Base-by-base conservation (phyloP, 2,797 vertebrate genomes). In the Acanthornis magna region DNA sequence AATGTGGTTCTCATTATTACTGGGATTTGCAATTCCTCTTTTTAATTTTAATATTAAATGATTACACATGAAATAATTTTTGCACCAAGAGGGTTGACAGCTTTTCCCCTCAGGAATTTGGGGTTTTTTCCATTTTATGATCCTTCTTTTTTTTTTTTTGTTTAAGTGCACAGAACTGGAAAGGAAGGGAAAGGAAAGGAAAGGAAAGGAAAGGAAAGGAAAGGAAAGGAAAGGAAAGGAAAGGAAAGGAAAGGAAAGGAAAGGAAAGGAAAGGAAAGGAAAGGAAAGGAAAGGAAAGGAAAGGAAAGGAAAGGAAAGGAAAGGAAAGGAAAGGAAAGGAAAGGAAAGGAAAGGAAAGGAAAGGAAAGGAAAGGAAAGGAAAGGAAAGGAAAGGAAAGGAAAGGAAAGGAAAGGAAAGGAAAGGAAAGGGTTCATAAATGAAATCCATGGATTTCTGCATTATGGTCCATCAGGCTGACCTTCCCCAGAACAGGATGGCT, bases 1-100 rank as follows among this genome's bases (percentile, higher is more conserved):
- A 61, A 65, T 83, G 30, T 83, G 75, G 72, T 88, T 96, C 89
- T 72, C 60, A 89, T 93, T 91, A 54, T 65, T 71, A 14, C 11
- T 21, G 29, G 12, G 16, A 19, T 89, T 70, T 54, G 34, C 19
- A 77, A 26, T 38, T 45, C 8, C 29, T 32, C 7, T 17, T 19
- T 34, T 34, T 61, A 19, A 38, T 47, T 61, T 78, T 17, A 22
- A 19, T 27, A 62, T 30, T 27, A 34, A 70, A 82, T 68, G 3
- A 78, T 76, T 50, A 14, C 13, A 29, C 23, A 62, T 72, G 12
- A 78, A 77, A 42, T 54, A 7, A 55, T 63, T 77, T 89, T 88
- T 67, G 72, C 29, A 57, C 32, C 7, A 42, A 32, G 34, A 51
- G 12, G 6, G 9, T 10, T 53, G 71, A 74, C 7, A 70, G 47